Evolutionary conservation across 2,113 vertebrate species (phyloP).

Genomic region (Muscicapa adusta): DNA sequence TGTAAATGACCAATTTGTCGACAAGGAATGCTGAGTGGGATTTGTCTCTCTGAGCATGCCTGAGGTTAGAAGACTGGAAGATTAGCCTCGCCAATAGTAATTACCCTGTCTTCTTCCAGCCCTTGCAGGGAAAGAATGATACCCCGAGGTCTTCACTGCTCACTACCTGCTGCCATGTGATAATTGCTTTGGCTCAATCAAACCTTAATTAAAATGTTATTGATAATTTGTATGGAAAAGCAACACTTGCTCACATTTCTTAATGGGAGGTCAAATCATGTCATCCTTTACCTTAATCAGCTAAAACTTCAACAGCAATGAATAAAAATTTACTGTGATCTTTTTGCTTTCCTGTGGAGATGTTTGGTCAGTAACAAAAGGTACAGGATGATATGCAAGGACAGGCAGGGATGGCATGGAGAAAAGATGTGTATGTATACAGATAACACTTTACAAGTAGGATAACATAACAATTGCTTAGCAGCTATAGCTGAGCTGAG

Average conservation of each 20-base stretch:
- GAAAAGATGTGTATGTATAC: not conserved
- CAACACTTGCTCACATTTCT: not conserved
- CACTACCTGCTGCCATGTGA: not conserved
- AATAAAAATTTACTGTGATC: not conserved
- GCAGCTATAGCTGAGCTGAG: not conserved
- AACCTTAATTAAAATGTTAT: slow-evolving; percentile 32
- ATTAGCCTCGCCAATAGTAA: slow-evolving; percentile 16
- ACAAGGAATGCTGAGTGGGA: not conserved
- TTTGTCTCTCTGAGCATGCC: slow-evolving; percentile 12
- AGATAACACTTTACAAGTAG: not conserved
- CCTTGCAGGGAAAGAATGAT: not conserved
- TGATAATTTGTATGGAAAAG: slow-evolving; percentile 32
- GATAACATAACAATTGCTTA: not conserved
- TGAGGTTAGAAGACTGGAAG: not conserved
- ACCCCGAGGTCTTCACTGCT: not conserved
- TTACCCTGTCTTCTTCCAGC: not conserved
- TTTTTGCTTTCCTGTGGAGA: not conserved
- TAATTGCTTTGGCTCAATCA: slow-evolving; percentile 44
- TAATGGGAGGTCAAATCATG: not conserved
- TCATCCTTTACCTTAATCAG: not conserved
- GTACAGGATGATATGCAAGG: not conserved
- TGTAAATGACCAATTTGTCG: not conserved
- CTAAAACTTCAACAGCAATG: not conserved
- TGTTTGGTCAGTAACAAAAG: not conserved
- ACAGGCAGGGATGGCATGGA: not conserved